Evolutionary conservation across 1,140 invertebrate genomes (phyloP), one percentile per base, ranked within the genome.

Genomic region (Drosophila repleta): DNA sequence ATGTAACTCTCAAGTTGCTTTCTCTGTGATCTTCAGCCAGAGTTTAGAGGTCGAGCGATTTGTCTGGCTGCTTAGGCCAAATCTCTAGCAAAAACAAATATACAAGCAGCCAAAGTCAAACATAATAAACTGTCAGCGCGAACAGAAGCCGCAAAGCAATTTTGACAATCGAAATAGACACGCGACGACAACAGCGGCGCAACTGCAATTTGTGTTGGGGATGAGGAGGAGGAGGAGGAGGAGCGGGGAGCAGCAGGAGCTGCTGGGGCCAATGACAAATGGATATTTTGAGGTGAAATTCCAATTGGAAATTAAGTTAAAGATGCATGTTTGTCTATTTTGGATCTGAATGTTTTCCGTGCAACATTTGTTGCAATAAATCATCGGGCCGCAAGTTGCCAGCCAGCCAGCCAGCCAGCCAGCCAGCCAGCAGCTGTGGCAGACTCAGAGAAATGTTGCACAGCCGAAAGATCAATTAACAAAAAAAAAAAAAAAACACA

Each of bases 111-210:
- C 43, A 32, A 74, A 78, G 72, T 79, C 76, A 79, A 82, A 87
- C 83, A 87, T 87, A 87, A 87, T 87, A 87, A 87, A 87, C 82
- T 88, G 83, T 87, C 83, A 88, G 48, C 71, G 71, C 43, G 41
- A 87, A 84, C 80, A 69, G 82, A 74, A 80, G 81, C 81, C 81
- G 82, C 82, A 82, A 82, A 87, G 78, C 76, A 76, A 73, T 84
- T 84, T 76, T 76, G 80, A 84, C 80, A 84, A 70, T 74, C 80
- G 67, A 84, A 84, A 84, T 79, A 87, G 83, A 82, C 74, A 78
- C 63, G 77, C 74, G 80, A 67, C 73, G 58, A 68, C 52, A 60
- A 60, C 68, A 55, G 60, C 41, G 15, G n/a, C 39, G n/a, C 39
- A 15, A 46, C 45, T 76, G 79, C 74, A 70, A 49, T 77, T 66